A percentile compares a stretch with the other conserved stretches of the same genome.
These are phyloP conservation scores for Macrochelys suwanniensis DNA, from an alignment of 2,797 vertebrate species.

Conservation along the genomic window DNA sequence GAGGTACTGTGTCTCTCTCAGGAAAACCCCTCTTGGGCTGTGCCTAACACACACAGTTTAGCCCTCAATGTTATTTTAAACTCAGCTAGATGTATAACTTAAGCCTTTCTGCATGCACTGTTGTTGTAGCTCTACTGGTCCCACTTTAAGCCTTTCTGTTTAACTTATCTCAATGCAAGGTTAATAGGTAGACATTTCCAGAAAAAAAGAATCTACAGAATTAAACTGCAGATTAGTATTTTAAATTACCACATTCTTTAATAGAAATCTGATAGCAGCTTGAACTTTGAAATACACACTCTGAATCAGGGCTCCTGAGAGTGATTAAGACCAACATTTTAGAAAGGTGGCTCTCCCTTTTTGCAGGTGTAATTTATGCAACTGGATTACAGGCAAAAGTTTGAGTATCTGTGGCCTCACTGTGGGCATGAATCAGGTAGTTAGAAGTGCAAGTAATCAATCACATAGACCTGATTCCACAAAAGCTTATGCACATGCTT, in stretches of 20 bases:
- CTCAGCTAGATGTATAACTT: neutral
- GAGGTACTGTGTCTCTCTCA: neutral
- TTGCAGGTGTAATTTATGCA: neutral
- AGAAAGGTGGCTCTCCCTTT: neutral
- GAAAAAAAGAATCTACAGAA: neutral
- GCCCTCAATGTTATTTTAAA: neutral
- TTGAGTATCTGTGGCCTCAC: neutral
- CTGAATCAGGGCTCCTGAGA: neutral
- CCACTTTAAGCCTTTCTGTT: neutral
- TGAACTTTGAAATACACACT: neutral
- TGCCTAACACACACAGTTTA: neutral
- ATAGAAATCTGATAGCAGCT: fast-evolving
- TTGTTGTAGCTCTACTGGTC: neutral
- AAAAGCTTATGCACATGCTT: neutral
- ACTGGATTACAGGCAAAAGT: neutral
- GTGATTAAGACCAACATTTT: neutral
- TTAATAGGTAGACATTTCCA: neutral
- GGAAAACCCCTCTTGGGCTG: neutral
- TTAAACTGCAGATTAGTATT: neutral
- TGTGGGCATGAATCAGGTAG: neutral
- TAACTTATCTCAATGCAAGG: neutral
- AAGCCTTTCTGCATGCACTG: neutral
- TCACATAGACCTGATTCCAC: neutral
- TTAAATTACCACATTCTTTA: neutral
- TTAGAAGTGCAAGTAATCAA: neutral